Evolutionary conservation across 1,140 invertebrate species (phyloP).

Genomic region (Venustaconcha ellipsiformis): DNA sequence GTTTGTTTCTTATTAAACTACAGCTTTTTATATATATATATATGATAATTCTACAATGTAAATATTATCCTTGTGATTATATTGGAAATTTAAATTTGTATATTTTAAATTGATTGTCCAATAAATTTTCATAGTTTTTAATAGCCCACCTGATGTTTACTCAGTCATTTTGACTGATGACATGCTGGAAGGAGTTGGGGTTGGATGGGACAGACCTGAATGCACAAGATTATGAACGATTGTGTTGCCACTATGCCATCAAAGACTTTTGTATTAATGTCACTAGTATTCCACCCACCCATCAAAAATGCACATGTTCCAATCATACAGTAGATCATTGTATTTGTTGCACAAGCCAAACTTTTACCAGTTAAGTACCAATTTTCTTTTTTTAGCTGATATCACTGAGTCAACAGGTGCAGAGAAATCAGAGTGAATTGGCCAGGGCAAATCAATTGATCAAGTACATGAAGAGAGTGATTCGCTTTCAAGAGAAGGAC

Average conservation of each 20-base stretch:
- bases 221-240: slow-evolving; percentile 2
- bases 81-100: too few relatives aligned
- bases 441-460: slow-evolving; percentile 46
- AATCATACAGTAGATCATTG: not conserved
- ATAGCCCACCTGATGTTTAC: too few relatives aligned
- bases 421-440: slow-evolving; percentile 45
- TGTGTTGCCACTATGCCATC: not conserved
- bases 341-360: too few relatives aligned
- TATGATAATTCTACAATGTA: too few relatives aligned
- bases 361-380: not conserved
- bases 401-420: slow-evolving; percentile 37
- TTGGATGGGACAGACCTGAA: slow-evolving; percentile 8
- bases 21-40: too few relatives aligned
- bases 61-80: too few relatives aligned
- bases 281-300: not conserved
- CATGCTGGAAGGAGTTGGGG: too few relatives aligned
- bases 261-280: not conserved
- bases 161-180: too few relatives aligned
- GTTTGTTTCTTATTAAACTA: too few relatives aligned
- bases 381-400: slow-evolving; percentile 41
- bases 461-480: slow-evolving; percentile 51
- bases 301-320: not conserved
- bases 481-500: slow-evolving; percentile 54
- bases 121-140: too few relatives aligned
- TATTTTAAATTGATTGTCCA: too few relatives aligned